Percentiles rank a stretch among this genome's conserved stretches.
Evolutionary conservation across 2,797 vertebrate genomes (phyloP).

Genomic region (Arnoldichthys spilopterus): DNA sequence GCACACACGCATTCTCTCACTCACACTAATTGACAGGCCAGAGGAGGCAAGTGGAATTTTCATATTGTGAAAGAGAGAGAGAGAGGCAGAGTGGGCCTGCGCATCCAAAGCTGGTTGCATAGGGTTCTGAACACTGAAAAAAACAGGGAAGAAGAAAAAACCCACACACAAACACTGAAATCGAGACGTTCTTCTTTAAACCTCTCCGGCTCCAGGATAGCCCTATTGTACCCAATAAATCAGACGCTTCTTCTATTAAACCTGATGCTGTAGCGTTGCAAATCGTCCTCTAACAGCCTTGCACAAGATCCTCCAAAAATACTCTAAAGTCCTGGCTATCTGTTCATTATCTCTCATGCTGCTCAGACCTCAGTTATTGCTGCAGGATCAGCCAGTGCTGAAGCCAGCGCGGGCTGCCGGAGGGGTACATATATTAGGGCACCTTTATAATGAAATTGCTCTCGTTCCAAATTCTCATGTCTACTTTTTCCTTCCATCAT

Average conservation of each 20-base stretch:
- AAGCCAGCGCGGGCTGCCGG: background rate
- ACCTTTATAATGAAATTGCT: slow-evolving; percentile 24
- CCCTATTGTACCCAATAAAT: slow-evolving; percentile 23
- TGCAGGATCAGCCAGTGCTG: background rate
- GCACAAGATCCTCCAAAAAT: background rate
- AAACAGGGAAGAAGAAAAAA: background rate
- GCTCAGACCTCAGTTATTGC: background rate
- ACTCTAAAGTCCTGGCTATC: background rate
- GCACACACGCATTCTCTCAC: slow-evolving; percentile 33
- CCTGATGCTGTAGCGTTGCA: background rate
- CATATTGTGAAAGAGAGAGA: slow-evolving; percentile 13
- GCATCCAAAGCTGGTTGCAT: background rate
- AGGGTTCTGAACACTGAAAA: background rate
- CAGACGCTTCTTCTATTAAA: slow-evolving; percentile 7
- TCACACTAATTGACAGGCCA: slow-evolving; percentile 58
- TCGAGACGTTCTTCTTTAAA: background rate
- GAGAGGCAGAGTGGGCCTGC: background rate
- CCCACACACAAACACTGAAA: background rate
- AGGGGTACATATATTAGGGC: slow-evolving; percentile 13
- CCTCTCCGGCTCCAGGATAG: background rate
- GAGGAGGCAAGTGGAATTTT: slow-evolving; percentile 39
- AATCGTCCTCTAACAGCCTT: background rate
- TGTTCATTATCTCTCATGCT: slow-evolving; percentile 15
- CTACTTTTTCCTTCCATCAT: background rate
- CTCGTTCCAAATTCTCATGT: slow-evolving; percentile 16